Evolutionary conservation across 2,888 invertebrate genomes (phyloP).

Genomic region (Hydriomena furcata): DNA sequence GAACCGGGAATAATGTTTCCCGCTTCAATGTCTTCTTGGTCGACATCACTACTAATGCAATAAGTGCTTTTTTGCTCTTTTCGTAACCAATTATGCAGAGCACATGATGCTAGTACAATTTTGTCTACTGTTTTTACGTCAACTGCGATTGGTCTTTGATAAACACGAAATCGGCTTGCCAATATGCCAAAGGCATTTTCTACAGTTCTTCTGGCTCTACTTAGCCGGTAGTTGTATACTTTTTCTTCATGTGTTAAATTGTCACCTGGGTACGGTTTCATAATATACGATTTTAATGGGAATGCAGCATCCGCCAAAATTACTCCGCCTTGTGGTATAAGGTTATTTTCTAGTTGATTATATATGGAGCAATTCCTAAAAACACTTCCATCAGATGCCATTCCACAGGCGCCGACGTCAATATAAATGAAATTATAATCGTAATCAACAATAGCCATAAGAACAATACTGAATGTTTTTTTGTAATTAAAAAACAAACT

Average conservation of each 20-base stretch:
- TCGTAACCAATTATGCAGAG: slow-evolving; percentile 26
- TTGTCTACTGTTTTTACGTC: slow-evolving; percentile 21
- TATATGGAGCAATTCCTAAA: slow-evolving; percentile 25
- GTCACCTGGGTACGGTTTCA: slow-evolving; percentile 27
- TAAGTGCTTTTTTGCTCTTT: slow-evolving; percentile 16
- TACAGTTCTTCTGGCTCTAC: no score
- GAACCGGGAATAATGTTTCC: slow-evolving; percentile 24
- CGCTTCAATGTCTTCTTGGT: slow-evolving; percentile 24
- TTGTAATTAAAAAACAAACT: no score
- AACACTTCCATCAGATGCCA: slow-evolving; percentile 27
- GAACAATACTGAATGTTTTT: no score
- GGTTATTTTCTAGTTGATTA: slow-evolving; percentile 22
- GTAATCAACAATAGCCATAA: slow-evolving; percentile 27
- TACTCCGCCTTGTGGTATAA: slow-evolving; percentile 20
- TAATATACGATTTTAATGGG: slow-evolving; percentile 19
- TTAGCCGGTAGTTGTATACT: no score
- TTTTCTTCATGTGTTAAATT: no score
- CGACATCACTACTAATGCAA: no score
- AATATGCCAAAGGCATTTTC: no score
- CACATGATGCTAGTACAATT: slow-evolving; percentile 28
- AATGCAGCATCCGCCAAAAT: slow-evolving; percentile 27
- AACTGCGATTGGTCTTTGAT: slow-evolving; percentile 22
- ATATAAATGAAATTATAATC: slow-evolving; percentile 27
- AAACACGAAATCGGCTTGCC: slow-evolving; percentile 14
- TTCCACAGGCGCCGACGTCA: slow-evolving; percentile 31